Evolutionary conservation across 2,888 invertebrate species (phyloP), one percentile per base, ranked within the genome.

Genomic region (Andrena fulva): DNA sequence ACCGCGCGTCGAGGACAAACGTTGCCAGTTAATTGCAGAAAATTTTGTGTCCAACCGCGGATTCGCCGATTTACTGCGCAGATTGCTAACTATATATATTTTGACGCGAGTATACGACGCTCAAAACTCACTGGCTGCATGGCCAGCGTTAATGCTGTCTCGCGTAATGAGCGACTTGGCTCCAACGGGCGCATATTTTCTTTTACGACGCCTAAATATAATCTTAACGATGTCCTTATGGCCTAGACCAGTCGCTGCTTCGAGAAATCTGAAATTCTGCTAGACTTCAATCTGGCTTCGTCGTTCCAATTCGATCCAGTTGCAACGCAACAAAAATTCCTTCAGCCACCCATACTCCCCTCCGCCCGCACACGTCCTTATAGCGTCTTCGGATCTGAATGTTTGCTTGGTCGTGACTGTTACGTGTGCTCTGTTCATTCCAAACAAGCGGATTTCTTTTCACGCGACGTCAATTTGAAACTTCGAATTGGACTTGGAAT

Each of bases 121-220:
- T 80, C 50, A 78, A 84, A 85, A 77, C 76, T 78, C 80, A 6
- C 82, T 54, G 82, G 80, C 78, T 77, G 79, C 63, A 77, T 77
- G 71, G 75, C 88, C 88, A 88, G 90, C 90, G 90, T 92, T 92
- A 93, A 93, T 92, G 91, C 92, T 92, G 92, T 91, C 93, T 91
- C 92, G 86, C 91, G 93, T 93, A 93, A 93, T 93, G 93, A 93
- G 93, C 91, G 91, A 92, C 90, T 93, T 93, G 93, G 93, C 93
- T 93, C 93, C 92, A 91, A 92, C 92, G 89, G 91, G 89, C 93
- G 90, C 93, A 93, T 93, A 93, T 92, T 93, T 93, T 92, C 93
- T 92, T 93, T 93, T 93, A 93, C 91, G 93, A 93, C 88, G 92
- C 92, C 93, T 93, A 93, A 93, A 93, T 93, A 93, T 93, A 93